Conservation (phyloP, 2,113 vertebrate species). For the Natator depressus region DNA sequence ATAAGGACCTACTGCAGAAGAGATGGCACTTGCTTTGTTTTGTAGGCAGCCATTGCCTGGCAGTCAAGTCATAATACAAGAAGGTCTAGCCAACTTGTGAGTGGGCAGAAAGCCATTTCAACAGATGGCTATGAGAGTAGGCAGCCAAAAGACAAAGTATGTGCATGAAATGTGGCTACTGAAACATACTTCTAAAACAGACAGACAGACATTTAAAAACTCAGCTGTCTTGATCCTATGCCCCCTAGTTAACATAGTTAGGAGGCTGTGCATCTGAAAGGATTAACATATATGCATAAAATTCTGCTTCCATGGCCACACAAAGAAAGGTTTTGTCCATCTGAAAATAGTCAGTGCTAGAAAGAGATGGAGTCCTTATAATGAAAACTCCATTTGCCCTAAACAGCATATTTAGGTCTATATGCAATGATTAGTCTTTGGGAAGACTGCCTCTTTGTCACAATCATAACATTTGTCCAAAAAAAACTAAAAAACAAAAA, state of each 20-base stretch:
- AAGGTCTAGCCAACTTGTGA: slow-evolving; percentile 17
- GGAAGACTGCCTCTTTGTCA: background rate
- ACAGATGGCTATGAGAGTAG: slow-evolving; percentile 69
- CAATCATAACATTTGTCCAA: background rate
- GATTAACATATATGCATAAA: background rate
- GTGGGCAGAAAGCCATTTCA: slow-evolving; percentile 60
- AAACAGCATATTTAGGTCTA: background rate
- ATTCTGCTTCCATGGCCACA: background rate
- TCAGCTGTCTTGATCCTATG: slow-evolving; percentile 20
- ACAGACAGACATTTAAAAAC: background rate
- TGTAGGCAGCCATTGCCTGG: slow-evolving; percentile 43
- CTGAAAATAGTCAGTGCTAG: background rate
- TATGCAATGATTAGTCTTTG: background rate
- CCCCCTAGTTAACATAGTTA: background rate
- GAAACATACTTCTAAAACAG: slow-evolving; percentile 11
- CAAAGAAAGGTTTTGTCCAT: background rate
- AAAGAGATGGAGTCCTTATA: background rate
- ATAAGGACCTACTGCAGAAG: slow-evolving; percentile 21
- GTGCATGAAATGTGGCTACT: slow-evolving; percentile 33
- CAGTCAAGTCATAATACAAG: background rate
- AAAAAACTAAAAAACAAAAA: background rate
- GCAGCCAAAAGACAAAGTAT: slow-evolving; percentile 64
- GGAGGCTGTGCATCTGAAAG: background rate
- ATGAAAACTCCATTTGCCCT: background rate
- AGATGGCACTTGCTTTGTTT: slow-evolving; percentile 23